Percentiles rank a stretch among this genome's conserved stretches.
Evolutionary conservation across 2,888 invertebrate genomes (phyloP).

Genomic region (Heterodera filipjevi): DNA sequence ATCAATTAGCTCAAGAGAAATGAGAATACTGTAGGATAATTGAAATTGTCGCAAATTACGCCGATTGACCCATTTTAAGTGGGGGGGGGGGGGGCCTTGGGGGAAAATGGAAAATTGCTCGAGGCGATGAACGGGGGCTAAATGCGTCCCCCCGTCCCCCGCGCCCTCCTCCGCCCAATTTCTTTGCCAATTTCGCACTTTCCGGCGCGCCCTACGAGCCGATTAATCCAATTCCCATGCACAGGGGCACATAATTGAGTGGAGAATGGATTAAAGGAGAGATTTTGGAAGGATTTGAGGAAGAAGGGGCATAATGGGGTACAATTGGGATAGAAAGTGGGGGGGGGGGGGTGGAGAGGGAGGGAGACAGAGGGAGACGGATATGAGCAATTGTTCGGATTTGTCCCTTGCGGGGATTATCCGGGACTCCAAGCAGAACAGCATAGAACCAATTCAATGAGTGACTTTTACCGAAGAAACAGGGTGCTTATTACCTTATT

Average conservation of each 20-base stretch:
- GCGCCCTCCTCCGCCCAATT: neutral
- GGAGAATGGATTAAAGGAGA: constrained; percentile 4
- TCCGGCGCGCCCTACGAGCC: neutral
- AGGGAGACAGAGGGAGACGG: neutral
- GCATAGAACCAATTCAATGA: neutral
- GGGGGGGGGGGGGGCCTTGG: constrained; percentile 1
- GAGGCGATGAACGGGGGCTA: constrained; percentile 9
- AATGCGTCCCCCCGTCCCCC: neutral
- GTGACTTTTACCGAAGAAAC: neutral
- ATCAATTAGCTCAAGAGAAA: neutral
- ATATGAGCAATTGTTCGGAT: constrained; percentile 4
- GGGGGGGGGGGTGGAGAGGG: neutral
- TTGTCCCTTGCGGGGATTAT: constrained; percentile 10
- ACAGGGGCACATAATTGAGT: constrained; percentile 16
- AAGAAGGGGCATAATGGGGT: neutral
- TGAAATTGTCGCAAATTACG: constrained; percentile 13
- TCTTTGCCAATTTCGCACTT: constrained; percentile 6
- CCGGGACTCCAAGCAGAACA: neutral
- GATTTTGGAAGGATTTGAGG: neutral
- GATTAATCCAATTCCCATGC: constrained; percentile 24
- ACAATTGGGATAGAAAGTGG: neutral
- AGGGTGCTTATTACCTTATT: neutral
- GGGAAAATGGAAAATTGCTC: neutral
- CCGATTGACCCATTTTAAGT: constrained; percentile 16
- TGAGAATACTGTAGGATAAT: neutral